Evolutionary conservation across 2,797 vertebrate species (phyloP), one percentile per base, ranked within the genome.

Genomic region (Nyctibius grandis): DNA sequence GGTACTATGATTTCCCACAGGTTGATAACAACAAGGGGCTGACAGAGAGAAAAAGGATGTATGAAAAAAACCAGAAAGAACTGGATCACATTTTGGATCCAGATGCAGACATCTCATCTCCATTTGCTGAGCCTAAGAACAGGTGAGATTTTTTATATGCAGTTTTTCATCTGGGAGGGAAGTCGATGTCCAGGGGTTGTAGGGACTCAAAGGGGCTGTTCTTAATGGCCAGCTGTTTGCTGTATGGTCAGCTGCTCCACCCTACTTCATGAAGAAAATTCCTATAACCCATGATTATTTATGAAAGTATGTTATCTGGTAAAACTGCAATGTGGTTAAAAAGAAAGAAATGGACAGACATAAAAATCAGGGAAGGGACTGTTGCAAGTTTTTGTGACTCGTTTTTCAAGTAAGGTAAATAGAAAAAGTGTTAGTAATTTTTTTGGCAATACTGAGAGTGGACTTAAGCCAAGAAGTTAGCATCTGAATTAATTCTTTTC

Each of bases 1-100:
- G 99, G 2, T 99, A 99, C 97, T 99, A 99, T 76, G 99, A 99
- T 96, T 99, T 99, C 95, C 99, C 99, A 0, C 98, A 98, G 6
- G 98, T 97, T 92, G 98, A 98, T 85, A 97, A 96, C 9, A 98
- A 50, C 94, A 98, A 98, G 85, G 97, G 97, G 5, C 92, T 98
- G 95, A 97, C 97, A 1, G 98, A 99, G 54, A 98, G 98, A 38
- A 99, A 98, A 94, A 98, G 97, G 95, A 96, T 97, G 78, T 98
- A 98, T 4, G 99, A 99, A 70, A 99, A 98, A 97, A 95, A 97
- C 70, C 98, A 98, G 11, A 98, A 98, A 85, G 99, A 99, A 69
- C 97, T 98, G 40, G 98, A 98, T 93, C 98, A 98, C 57, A 97
- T 98, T 65, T 97, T 98, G 97, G 99, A 99, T 94, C 98, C 98